Evolutionary conservation across 2,113 vertebrate genomes (phyloP), one percentile per base, ranked within the genome.

Genomic region (Leucosticte australis): DNA sequence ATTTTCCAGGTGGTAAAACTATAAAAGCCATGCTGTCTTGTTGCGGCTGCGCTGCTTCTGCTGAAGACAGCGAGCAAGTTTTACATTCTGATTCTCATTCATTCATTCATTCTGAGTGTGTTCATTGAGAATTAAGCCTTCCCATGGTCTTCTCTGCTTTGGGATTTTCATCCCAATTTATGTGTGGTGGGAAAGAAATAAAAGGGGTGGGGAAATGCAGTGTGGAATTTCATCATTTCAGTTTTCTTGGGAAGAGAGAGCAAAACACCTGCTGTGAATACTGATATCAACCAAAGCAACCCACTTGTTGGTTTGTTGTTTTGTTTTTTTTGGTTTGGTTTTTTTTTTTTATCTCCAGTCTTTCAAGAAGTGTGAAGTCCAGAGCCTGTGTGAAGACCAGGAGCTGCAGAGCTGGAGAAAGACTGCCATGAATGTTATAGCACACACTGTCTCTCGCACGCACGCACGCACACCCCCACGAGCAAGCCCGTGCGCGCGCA

Each of bases 341-440:
- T 42, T 41, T 33, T 12, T 9, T 37, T 39, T 27, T 5, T 4
- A 14, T 16, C 60, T 59, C 52, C 83, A 94, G 93, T 97, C 95
- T 97, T 97, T 92, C 97, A 94, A 97, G 98, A 92, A 94, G 89
- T 2, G 42, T 26, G 80, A 83, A 84, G 92, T 41, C 94, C 90
- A 96, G 96, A 94, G 94, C 94, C 96, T 94, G 91, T 93, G 84
- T 96, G 94, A 85, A 83, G 97, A 97, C 63, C 95, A 97, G 95
- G 95, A 98, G 96, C 96, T 94, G 92, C 97, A 92, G 95, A 96
- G 95, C 52, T 84, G 93, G 82, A 96, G 97, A 97, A 98, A 98
- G 97, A 98, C 97, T 97, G 97, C 92, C 95, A 97, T 97, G 97
- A 98, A 98, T 95, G 93, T 98, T 98, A 95, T 97, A 98, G 98